These are phyloP conservation scores for Liparis tanakae DNA, from an alignment of 2,797 vertebrate genomes.

Conservation along the genomic window DNA sequence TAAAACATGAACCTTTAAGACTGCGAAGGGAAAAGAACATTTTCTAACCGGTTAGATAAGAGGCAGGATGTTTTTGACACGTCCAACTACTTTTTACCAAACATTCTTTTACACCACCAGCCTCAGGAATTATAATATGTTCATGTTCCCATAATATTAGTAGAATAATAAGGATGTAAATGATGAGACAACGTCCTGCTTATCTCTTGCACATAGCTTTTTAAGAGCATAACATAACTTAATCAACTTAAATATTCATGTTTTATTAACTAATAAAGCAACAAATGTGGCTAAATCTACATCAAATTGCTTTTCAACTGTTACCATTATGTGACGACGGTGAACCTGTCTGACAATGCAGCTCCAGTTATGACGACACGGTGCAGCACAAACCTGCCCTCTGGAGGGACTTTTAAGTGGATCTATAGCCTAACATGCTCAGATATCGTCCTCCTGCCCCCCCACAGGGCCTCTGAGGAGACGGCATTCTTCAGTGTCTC, in stretches of 20 bases:
- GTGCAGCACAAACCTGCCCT: background rate
- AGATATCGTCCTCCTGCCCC: constrained; percentile 32
- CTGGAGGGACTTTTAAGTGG: constrained; percentile 18
- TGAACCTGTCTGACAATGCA: background rate
- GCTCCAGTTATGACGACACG: background rate
- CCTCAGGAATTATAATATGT: constrained; percentile 14
- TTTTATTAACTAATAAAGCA: background rate
- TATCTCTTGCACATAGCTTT: background rate
- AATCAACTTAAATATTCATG: background rate
- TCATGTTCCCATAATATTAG: background rate
- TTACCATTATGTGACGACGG: background rate
- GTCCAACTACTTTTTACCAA: constrained; percentile 37
- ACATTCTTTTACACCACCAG: constrained; percentile 28
- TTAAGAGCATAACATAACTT: background rate
- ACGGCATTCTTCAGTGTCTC: constrained; percentile 37
- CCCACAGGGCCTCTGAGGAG: constrained; percentile 16
- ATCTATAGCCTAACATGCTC: constrained; percentile 21
- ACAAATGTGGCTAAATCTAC: background rate
- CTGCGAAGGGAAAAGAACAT: constrained; percentile 41
- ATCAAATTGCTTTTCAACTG: background rate
- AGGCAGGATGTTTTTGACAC: constrained; percentile 47
- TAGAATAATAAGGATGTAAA: constrained; percentile 7
- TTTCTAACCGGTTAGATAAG: constrained; percentile 39
- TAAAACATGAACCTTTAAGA: constrained; percentile 57
- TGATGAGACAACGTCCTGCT: background rate